phyloP scores from a whole-genome alignment of 1,140 invertebrate species.

The Triops longicaudatus region DNA sequence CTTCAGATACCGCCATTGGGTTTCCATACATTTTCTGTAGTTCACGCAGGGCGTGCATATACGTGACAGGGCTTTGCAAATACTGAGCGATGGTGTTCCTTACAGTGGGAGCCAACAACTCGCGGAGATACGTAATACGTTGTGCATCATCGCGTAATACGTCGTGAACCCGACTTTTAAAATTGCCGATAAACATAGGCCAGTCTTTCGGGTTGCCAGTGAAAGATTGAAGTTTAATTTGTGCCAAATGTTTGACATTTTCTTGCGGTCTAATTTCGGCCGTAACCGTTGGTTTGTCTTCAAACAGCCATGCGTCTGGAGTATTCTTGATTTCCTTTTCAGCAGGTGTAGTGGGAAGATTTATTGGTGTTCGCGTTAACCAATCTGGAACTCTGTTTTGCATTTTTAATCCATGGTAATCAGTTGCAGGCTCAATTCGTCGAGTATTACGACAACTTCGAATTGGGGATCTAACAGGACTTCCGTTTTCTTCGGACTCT shows the following conservation, averaged over 20 bases:
- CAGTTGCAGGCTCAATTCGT: not conserved
- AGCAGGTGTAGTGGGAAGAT: not conserved
- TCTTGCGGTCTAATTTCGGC: too few species aligned
- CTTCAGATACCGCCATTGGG: not conserved
- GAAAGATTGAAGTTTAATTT: not conserved
- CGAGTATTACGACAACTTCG: not conserved
- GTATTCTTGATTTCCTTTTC: not conserved
- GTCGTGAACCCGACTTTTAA: not conserved
- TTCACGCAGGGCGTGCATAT: not conserved
- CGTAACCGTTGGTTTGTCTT: too few species aligned
- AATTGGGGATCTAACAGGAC: not conserved
- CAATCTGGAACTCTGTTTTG: not conserved
- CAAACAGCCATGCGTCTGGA: constrained; percentile 15
- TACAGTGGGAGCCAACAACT: not conserved
- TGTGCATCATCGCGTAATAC: not conserved
- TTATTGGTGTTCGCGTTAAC: not conserved
- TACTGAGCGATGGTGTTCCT: not conserved
- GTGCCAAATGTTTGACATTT: not conserved
- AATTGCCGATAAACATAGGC: not conserved
- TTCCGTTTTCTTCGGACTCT: not conserved
- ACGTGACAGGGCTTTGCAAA: constrained; percentile 16
- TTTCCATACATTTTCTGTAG: not conserved
- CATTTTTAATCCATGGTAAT: not conserved
- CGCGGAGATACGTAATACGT: not conserved
- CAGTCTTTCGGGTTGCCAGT: not conserved